These are phyloP conservation scores for Zoanthus sansibaricus DNA, from an alignment of 92 coral and sea anemone species.

Conservation along the genomic window DNA sequence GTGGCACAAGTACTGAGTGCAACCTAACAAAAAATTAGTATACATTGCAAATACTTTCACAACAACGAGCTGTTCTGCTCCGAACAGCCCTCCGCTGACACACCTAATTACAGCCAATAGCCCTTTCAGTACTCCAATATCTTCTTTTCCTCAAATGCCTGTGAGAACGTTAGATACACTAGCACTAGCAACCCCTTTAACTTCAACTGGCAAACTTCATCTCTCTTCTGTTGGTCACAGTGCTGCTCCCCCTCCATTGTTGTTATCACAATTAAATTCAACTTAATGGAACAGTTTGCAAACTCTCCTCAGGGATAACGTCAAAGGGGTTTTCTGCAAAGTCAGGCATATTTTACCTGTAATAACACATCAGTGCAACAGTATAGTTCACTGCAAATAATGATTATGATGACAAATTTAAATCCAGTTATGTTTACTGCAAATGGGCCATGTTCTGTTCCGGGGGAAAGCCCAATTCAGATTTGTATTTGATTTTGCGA, in stretches of 20 bases:
- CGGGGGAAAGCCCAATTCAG: conserved; percentile 70
- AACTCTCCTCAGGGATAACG: no score
- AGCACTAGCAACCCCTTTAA: conserved; percentile 96
- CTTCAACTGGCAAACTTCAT: conserved; percentile 92
- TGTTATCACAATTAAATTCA: conserved; percentile 91
- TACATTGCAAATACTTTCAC: conserved; percentile 88
- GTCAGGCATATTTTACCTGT: conserved; percentile 57
- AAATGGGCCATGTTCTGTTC: conserved; percentile 81
- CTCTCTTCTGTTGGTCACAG: conserved; percentile 84
- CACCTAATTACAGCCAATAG: conserved; percentile 88
- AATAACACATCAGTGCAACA: conserved; percentile 84
- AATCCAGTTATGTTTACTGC: conserved; percentile 82
- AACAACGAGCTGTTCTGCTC: conserved; percentile 91
- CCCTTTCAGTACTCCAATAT: conserved; percentile 87
- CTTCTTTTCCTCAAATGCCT: conserved; percentile 97
- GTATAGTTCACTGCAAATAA: conserved; percentile 76
- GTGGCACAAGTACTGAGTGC: conserved; percentile 93
- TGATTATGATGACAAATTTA: conserved; percentile 75
- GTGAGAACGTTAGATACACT: conserved; percentile 96
- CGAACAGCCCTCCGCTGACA: conserved; percentile 94
- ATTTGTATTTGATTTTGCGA: conserved; percentile 70
- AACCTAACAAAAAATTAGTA: no score
- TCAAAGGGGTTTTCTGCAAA: no score
- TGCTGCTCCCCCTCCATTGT: conserved; percentile 89
- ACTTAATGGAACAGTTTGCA: no score